Evolutionary conservation across 2,888 invertebrate species (phyloP), one percentile per base, ranked within the genome.

Genomic region (Agrochola lychnidis): DNA sequence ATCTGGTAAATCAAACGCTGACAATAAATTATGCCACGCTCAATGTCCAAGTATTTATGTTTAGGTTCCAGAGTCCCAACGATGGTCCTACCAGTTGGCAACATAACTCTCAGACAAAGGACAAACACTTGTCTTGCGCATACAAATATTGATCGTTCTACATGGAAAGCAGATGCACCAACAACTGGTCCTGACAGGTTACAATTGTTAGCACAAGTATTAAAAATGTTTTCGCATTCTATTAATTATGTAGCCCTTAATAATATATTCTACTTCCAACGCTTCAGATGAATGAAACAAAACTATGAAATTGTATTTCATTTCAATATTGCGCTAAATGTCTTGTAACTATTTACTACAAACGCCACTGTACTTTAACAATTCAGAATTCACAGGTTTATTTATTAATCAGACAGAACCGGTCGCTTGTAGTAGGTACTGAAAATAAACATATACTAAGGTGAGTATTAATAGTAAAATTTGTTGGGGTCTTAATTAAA

Each of bases 401-500:
- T 80, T 75, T 84, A 87, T 84, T 87, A 83, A 84, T 82, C 79
- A 76, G 74, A 79, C 78, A 74, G 75, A 87, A 87, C 88, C 81
- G 74, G 85, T 86, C 42, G 56, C 68, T 81, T 72, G 73, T 76
- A 82, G 64, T 51, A 63, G 56, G 63, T 82, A 83, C 84, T 79
- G 71, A 89, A 90, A 87, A 80, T 82, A 88, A 85, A 86, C 83
- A 85, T 80, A 86, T 81, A 80, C 83, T 78, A 70, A 79, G 64
- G 74, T 82, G 72, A 79, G 75, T 80, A 87, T 84, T 84, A 83
- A 88, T 84, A 83, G 82, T 81, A 85, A 82, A 86, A 85, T 89
- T 83, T 74, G 79, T 84, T 82, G 62, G 83, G 48, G 73, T 80
- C 83, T 87, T 90, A 89, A 89, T 90, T 89, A 85, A 89, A 90